Base-by-base conservation (phyloP, 2,113 vertebrate species). In the human region DNA sequence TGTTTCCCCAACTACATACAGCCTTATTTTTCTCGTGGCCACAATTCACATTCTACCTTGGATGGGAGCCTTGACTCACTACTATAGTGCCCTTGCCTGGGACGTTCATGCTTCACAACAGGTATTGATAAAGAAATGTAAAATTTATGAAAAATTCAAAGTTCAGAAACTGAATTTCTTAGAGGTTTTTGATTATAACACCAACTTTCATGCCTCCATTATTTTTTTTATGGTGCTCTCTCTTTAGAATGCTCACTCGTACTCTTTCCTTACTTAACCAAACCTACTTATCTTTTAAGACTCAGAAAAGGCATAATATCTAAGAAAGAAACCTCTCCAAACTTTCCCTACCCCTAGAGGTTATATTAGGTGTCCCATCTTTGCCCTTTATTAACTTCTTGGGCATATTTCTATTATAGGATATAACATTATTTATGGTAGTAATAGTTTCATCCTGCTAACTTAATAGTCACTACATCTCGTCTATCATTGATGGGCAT, bases 211-310 rank as follows among this genome's bases (percentile, higher is more conserved):
- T 43, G 22, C 25, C 18, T 73, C 16, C 20, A 45, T 82, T 48
- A 35, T 66, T 66, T 72, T 57, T 75, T 88, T 92, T 66, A 85
- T 55, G 5, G 0, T 86, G 35, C 30, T 64, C 6, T 43, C 1
- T 20, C 12, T 86, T 82, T 57, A 75, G 10, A 78, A 61, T 82
- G n/a, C 0, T 6, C 30, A 89, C 25, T 16, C 3, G 38, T 89
- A 7, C 2, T 81, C 22, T 45, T 85, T n/a, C 30, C 76, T 57
- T 48, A 79, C 27, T 45, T 22, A 43, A 78, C 45, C 52, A 75
- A 90, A 80, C 38, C 3, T 87, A 79, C 32, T 84, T n/a, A 73
- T 52, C n/a, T n/a, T 57, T 86, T 82, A 88, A 95, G n/a, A 87
- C 72, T 66, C 30, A 48, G 13, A 57, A 81, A 45, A 94, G 25